Percentiles rank a stretch among this genome's conserved stretches.
Evolutionary conservation across 2,888 invertebrate species (phyloP).

Genomic region (Hoplodrina ambigua): DNA sequence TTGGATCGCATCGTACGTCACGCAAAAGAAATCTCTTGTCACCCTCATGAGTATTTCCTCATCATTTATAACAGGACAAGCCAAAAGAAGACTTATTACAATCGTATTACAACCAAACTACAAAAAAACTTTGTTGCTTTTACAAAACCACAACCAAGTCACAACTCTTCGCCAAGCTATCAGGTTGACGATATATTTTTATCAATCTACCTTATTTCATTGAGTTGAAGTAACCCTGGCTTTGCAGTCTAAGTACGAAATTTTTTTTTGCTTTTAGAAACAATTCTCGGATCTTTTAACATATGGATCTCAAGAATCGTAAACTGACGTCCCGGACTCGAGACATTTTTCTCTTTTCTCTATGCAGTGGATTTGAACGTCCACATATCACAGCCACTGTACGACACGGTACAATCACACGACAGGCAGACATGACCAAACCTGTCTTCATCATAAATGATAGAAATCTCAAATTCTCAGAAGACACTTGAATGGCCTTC

Average conservation of each 20-base stretch:
- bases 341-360: conserved; percentile 55
- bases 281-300: conserved; percentile 77
- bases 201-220: not conserved
- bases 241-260: conserved; percentile 40
- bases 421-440: conserved; percentile 59
- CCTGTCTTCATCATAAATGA: conserved; percentile 26
- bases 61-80: conserved; percentile 3
- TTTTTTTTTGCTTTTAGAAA: conserved; percentile 35
- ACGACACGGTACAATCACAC: conserved; percentile 75
- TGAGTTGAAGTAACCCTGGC: conserved; percentile 16
- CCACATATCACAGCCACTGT: conserved; percentile 84
- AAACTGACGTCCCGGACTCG: conserved; percentile 54
- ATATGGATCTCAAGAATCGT: conserved; percentile 75
- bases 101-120: conserved; percentile 18
- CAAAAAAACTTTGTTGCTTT: conserved; percentile 22
- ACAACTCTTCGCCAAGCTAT: conserved; percentile 27
- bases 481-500: conserved; percentile 44
- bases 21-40: conserved; percentile 20
- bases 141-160: conserved; percentile 16
- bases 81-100: conserved; percentile 5
- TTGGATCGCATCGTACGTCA: conserved; percentile 30
- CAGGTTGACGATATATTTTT: not conserved
- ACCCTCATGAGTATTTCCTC: conserved; percentile 12
- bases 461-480: conserved; percentile 42
- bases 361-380: conserved; percentile 56